Evolutionary conservation across 2,113 vertebrate genomes (phyloP).

Genomic region (Elgaria multicarinata): DNA sequence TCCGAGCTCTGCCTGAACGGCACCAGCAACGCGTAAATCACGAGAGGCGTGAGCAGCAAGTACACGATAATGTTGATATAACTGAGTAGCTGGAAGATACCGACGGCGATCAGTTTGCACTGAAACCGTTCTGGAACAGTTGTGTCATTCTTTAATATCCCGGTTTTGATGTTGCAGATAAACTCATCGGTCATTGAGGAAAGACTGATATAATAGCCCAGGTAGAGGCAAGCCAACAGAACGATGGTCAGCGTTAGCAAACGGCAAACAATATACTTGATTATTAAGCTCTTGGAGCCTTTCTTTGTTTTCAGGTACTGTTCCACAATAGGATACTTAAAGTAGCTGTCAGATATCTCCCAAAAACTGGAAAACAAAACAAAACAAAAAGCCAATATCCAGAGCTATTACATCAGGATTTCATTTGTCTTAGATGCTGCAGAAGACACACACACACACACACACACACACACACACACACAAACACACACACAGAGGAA

Average conservation of each 20-base stretch:
- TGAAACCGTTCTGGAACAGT: slow-evolving; percentile 81
- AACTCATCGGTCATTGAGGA: slow-evolving; percentile 92
- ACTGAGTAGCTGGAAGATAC: slow-evolving; percentile 92
- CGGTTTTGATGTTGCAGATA: slow-evolving; percentile 87
- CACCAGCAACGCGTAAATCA: slow-evolving; percentile 83
- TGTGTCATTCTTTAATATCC: slow-evolving; percentile 86
- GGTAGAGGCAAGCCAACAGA: slow-evolving; percentile 83
- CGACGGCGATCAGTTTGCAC: slow-evolving; percentile 93
- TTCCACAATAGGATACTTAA: slow-evolving; percentile 94
- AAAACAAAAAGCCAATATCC: background rate
- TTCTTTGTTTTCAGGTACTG: slow-evolving; percentile 94
- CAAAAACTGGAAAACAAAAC: slow-evolving; percentile 79
- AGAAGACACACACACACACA: too few relatives aligned
- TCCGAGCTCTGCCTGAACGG: slow-evolving; percentile 81
- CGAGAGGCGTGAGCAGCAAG: slow-evolving; percentile 79
- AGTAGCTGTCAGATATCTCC: slow-evolving; percentile 88
- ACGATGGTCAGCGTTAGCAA: slow-evolving; percentile 84
- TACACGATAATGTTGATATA: slow-evolving; percentile 90
- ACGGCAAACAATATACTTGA: slow-evolving; percentile 87
- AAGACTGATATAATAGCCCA: slow-evolving; percentile 90
- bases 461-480: too few relatives aligned
- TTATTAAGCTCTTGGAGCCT: slow-evolving; percentile 78
- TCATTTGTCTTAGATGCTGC: background rate
- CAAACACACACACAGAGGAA: background rate
- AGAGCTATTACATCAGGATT: background rate